A percentile compares a stretch with the other conserved stretches of the same genome.
Evolutionary conservation across 2,113 vertebrate genomes (phyloP).

Genomic region (Prietella phreatophila): DNA sequence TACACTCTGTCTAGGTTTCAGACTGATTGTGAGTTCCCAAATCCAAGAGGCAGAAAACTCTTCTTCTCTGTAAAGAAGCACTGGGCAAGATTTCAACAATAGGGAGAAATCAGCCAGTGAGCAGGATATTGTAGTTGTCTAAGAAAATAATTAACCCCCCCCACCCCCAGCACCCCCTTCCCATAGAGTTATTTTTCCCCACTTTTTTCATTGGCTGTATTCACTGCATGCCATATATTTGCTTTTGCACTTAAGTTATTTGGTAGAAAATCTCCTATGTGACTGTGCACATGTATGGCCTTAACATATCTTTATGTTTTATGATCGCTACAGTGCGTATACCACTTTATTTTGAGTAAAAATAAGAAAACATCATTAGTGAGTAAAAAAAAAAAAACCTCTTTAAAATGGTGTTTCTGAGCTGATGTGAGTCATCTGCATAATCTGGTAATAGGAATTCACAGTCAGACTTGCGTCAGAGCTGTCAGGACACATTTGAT

Average conservation of each 20-base stretch:
- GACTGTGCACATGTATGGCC: background rate
- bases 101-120: background rate
- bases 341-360: background rate
- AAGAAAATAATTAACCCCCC: too few species aligned
- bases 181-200: background rate
- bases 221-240: background rate
- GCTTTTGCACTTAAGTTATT: background rate
- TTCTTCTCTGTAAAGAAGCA: background rate
- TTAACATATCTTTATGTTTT: too few species aligned
- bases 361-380: background rate
- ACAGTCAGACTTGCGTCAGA: background rate
- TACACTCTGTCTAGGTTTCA: too few species aligned
- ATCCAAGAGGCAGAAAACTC: background rate
- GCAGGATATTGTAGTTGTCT: background rate
- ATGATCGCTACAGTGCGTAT: background rate
- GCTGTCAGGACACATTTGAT: background rate
- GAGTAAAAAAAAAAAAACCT: background rate
- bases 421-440: background rate
- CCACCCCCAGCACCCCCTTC: background rate
- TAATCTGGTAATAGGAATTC: background rate
- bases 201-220: background rate
- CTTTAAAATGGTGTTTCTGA: background rate
- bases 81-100: background rate
- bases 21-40: background rate
- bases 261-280: background rate